phyloP scores from a whole-genome alignment of 2,797 vertebrate genomes.

The Amniataba percoides region DNA sequence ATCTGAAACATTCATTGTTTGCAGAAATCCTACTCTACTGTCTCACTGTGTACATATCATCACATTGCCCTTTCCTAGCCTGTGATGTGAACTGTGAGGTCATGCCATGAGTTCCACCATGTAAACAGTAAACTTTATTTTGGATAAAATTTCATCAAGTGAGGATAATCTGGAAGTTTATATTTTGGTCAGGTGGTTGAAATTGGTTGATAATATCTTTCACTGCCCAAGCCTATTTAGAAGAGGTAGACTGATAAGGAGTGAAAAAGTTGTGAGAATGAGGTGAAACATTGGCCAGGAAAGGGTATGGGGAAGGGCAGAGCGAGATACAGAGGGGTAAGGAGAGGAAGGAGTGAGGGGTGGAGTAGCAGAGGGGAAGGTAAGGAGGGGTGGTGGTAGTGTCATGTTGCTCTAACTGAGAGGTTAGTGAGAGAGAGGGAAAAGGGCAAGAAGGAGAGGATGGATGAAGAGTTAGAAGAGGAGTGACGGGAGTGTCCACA shows the following conservation, averaged over 20 bases:
- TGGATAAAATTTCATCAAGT: not conserved
- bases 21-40: not conserved
- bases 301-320: not conserved
- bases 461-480: conserved; percentile 31
- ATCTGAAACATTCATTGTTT: not conserved
- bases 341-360: not conserved
- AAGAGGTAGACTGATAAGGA: not conserved
- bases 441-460: not conserved
- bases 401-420: not conserved
- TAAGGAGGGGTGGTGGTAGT: not conserved
- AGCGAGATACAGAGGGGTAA: not conserved
- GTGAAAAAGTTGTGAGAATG: not conserved
- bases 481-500: conserved; percentile 41
- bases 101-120: not conserved
- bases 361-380: conserved; percentile 3
- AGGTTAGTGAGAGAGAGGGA: not conserved
- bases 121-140: not conserved
- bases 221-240: conserved; percentile 19
- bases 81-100: not conserved
- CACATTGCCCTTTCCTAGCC: not conserved
- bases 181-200: not conserved
- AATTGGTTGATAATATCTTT: conserved; percentile 19
- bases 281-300: conserved; percentile 14
- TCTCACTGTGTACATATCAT: not conserved
- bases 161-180: not conserved